phyloP scores from a whole-genome alignment of 2,888 invertebrate genomes.

The Tigriopus californicus region DNA sequence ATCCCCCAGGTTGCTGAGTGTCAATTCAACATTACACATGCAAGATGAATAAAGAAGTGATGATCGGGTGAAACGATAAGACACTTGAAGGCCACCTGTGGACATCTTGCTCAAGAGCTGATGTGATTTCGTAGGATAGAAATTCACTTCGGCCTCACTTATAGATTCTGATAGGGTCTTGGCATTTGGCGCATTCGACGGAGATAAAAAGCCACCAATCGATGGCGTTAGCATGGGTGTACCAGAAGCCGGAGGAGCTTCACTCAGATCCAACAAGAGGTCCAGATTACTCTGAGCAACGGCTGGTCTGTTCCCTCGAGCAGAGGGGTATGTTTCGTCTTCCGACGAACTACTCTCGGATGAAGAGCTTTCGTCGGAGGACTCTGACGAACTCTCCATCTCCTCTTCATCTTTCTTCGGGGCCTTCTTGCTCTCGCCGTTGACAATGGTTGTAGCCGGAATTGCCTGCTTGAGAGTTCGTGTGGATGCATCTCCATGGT shows the following conservation, averaged over 20 bases:
- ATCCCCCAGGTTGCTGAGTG: slow-evolving; percentile 53
- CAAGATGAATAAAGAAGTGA: slow-evolving; percentile 59
- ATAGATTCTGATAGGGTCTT: slow-evolving; percentile 8
- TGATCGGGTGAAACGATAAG: slow-evolving; percentile 47
- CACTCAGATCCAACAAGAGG: slow-evolving; percentile 59
- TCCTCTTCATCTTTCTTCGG: neutral
- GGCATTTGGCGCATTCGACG: slow-evolving; percentile 29
- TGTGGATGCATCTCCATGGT: neutral
- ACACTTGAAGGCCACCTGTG: slow-evolving; percentile 34
- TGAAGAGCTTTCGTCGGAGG: neutral
- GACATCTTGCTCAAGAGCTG: slow-evolving; percentile 52
- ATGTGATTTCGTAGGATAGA: slow-evolving; percentile 37
- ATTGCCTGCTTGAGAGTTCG: neutral
- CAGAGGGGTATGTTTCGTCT: slow-evolving; percentile 27
- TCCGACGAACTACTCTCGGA: slow-evolving; percentile 21
- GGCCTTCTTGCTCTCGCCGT: neutral
- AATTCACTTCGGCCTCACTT: slow-evolving; percentile 29
- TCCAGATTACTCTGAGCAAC: slow-evolving; percentile 48
- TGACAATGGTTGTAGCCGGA: neutral
- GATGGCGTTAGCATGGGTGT: slow-evolving; percentile 65
- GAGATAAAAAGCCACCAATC: slow-evolving; percentile 53
- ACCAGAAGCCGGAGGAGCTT: slow-evolving; percentile 37
- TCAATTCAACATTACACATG: slow-evolving; percentile 63
- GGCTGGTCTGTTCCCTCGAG: neutral
- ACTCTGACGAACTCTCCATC: neutral